A percentile compares a stretch with the other conserved stretches of the same genome.
These are phyloP conservation scores for Emydoidea blandingii DNA, from an alignment of 2,797 vertebrate genomes.

Conservation along the genomic window DNA sequence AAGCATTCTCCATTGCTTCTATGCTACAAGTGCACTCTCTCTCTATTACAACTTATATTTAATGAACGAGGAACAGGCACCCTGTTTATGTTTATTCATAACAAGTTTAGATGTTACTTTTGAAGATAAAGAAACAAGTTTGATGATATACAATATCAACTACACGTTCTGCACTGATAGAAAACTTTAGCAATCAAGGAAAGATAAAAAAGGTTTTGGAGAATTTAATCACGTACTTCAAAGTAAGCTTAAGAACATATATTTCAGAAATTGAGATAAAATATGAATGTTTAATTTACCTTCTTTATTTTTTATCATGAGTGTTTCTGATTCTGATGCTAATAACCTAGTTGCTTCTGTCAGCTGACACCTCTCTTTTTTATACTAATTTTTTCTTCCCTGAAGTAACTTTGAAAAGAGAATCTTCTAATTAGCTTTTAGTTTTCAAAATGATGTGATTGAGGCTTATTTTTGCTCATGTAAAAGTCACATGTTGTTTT, in stretches of 20 bases:
- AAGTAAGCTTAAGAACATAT: conserved; percentile 77
- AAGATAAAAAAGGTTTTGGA: conserved; percentile 75
- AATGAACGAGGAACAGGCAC: conserved; percentile 75
- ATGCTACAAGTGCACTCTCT: not conserved
- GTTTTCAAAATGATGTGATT: not conserved
- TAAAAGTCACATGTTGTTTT: not conserved
- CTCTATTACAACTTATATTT: conserved; percentile 76
- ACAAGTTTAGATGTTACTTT: conserved; percentile 76
- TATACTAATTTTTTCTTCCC: not conserved
- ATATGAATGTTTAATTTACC: conserved; percentile 79
- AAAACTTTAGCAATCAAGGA: conserved; percentile 78
- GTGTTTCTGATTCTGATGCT: conserved; percentile 71
- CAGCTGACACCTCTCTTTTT: conserved; percentile 9
- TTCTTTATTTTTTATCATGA: conserved; percentile 63
- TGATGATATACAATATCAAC: conserved; percentile 77
- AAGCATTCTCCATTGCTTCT: not conserved
- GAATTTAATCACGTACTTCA: conserved; percentile 79
- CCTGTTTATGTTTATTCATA: conserved; percentile 80
- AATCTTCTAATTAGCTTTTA: conserved; percentile 52
- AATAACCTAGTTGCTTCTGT: conserved; percentile 78
- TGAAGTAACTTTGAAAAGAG: conserved; percentile 44
- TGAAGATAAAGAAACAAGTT: conserved; percentile 78
- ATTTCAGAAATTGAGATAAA: conserved; percentile 78
- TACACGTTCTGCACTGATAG: conserved; percentile 75
- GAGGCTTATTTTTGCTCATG: not conserved